phyloP scores from a whole-genome alignment of 2,888 invertebrate genomes.

The Xestia c-nigrum region DNA sequence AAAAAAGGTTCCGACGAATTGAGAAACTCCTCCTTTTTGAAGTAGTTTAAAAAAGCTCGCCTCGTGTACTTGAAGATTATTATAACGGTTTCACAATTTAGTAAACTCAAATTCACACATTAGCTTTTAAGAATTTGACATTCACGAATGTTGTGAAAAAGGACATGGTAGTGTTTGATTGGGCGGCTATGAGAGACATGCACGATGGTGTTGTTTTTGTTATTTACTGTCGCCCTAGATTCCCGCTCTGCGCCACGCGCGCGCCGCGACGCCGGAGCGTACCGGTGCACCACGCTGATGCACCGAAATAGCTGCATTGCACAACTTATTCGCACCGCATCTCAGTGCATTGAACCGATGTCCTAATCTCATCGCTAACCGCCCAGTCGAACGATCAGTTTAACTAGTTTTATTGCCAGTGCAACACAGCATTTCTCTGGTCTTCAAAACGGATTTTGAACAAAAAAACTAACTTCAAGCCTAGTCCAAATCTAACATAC shows the following conservation, averaged over 20 bases:
- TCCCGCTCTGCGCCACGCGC: conserved; percentile 70
- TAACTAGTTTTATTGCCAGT: conserved; percentile 84
- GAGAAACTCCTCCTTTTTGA: too few species aligned
- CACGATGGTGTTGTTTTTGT: conserved; percentile 70
- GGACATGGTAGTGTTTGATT: conserved; percentile 35
- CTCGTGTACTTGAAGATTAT: not conserved
- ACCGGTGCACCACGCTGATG: conserved; percentile 80
- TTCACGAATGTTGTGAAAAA: conserved; percentile 39
- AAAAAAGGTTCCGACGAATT: too few species aligned
- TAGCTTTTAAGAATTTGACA: conserved; percentile 42
- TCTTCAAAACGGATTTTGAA: conserved; percentile 51
- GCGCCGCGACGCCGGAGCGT: conserved; percentile 64
- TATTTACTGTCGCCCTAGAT: conserved; percentile 81
- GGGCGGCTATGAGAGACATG: conserved; percentile 40
- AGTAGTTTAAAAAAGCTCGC: too few species aligned
- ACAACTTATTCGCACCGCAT: conserved; percentile 88
- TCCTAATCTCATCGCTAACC: conserved; percentile 84
- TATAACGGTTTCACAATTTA: conserved; percentile 1
- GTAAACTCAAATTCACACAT: too few species aligned
- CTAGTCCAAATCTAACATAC: conserved; percentile 35
- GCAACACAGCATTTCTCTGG: conserved; percentile 76
- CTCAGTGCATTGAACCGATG: conserved; percentile 88
- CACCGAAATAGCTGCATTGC: conserved; percentile 88
- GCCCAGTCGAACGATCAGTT: conserved; percentile 82
- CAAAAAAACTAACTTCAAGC: conserved; percentile 45